Evolutionary conservation across 1,140 invertebrate genomes (phyloP).

Genomic region (Zaprionus vittiger): DNA sequence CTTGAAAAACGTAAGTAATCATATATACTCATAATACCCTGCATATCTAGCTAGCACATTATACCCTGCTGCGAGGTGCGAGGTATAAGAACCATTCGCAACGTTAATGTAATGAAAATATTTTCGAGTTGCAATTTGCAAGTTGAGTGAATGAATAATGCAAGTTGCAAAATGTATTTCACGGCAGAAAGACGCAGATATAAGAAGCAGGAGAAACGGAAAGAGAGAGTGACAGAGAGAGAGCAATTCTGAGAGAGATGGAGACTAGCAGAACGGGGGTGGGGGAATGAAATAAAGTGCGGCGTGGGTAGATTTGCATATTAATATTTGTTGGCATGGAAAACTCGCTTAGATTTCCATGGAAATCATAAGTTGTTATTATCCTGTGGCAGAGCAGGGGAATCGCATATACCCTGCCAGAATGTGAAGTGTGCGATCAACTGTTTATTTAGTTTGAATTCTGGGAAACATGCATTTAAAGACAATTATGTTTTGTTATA

Average conservation of each 20-base stretch:
- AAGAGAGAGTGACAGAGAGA: neutral
- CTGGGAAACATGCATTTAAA: neutral
- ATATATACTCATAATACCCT: neutral
- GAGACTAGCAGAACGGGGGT: no score
- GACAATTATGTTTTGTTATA: no score
- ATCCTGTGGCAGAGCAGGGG: neutral
- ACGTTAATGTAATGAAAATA: slow-evolving; percentile 22
- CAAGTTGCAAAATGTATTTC: neutral
- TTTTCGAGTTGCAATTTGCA: slow-evolving; percentile 14
- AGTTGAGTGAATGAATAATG: slow-evolving; percentile 13
- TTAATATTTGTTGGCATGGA: neutral
- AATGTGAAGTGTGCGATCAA: neutral
- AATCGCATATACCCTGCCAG: neutral
- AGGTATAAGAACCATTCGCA: slow-evolving; percentile 1
- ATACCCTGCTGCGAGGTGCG: neutral
- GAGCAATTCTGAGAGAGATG: neutral
- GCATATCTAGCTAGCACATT: neutral
- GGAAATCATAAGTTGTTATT: neutral
- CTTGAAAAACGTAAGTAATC: no score
- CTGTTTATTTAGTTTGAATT: neutral
- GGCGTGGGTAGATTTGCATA: neutral
- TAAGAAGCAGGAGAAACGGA: neutral
- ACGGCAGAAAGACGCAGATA: slow-evolving; percentile 3
- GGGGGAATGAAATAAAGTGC: no score
- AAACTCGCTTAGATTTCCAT: neutral